phyloP scores from a whole-genome alignment of 2,888 invertebrate species.

The Lordiphosa fenestrarum region DNA sequence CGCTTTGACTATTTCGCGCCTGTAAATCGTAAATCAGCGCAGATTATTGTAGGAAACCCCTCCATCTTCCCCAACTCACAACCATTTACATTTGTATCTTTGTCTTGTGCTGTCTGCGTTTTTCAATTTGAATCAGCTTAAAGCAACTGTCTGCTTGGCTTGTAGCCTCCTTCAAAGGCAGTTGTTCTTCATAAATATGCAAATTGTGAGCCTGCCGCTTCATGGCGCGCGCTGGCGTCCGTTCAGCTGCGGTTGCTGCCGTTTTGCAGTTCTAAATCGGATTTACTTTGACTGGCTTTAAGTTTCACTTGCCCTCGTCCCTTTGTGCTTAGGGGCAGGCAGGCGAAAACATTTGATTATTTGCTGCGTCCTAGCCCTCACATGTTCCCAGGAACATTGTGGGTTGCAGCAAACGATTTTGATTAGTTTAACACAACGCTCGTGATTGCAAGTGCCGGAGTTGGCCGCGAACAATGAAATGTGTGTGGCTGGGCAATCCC shows the following conservation, averaged over 20 bases:
- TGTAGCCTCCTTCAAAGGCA: conserved; percentile 48
- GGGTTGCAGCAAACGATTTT: conserved; percentile 62
- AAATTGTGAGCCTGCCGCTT: conserved; percentile 51
- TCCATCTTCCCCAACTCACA: conserved; percentile 10
- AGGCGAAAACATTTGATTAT: conserved; percentile 65
- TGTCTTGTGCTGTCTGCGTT: conserved; percentile 51
- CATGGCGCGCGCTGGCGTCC: conserved; percentile 2
- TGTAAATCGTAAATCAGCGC: conserved; percentile 74
- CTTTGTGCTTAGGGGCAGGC: conserved; percentile 29
- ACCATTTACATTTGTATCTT: conserved; percentile 69
- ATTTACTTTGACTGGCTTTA: conserved; percentile 38
- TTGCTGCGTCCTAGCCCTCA: conserved; percentile 34
- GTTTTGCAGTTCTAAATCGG: conserved; percentile 38
- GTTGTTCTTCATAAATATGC: conserved; percentile 76
- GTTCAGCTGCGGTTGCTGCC: conserved; percentile 36
- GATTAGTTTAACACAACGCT: conserved; percentile 61
- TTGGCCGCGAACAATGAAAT: conserved; percentile 54
- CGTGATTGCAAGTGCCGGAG: conserved; percentile 52
- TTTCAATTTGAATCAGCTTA: conserved; percentile 73
- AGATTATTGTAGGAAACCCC: conserved; percentile 65
- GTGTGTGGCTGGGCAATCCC: conserved; percentile 36
- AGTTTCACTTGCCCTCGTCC: conserved; percentile 24
- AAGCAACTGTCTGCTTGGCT: conserved; percentile 52
- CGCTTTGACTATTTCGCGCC: conserved; percentile 68
- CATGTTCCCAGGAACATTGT: conserved; percentile 1